Base-by-base conservation (phyloP, 2,888 invertebrate species). In the Xanthorhoe spadicearia region DNA sequence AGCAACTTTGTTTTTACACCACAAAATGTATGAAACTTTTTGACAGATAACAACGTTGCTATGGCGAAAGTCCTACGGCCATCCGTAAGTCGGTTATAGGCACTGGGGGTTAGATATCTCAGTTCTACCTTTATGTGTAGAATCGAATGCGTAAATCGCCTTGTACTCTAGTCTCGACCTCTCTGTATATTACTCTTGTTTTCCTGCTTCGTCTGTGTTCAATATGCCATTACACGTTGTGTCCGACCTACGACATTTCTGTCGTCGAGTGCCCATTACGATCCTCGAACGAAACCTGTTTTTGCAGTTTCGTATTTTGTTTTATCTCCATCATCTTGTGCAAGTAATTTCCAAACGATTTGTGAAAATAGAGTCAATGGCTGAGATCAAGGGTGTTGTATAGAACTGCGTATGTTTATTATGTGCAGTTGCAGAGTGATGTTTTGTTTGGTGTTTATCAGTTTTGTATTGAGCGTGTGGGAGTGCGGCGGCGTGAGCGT, bases 371-470 rank as follows among this genome's bases (percentile, higher is more conserved):
- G 50, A 17, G 23, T 35, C 35, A 23, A 18, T 56, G 56, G 18
- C 62, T 65, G 61, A 72, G 77, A 77, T 72, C 66, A 61, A 73
- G 71, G 70, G 70, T 66, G 71, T 70, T 70, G 72, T 67, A 79
- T 75, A 81, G 83, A 83, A 81, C 77, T 70, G 65, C 71, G 76
- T 74, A 17, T 80, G 79, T 82, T 78, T 63, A 66, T 69, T 77
- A 84, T 83, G 83, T 90, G 88, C 89, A 89, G 81, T 86, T 88
- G 87, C 85, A 86, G 81, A 83, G 83, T 83, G 81, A 82, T 87
- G 87, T 88, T 83, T 81, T 85, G 87, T 89, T 89, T 90, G 84
- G 85, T 85, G 89, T 89, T 92, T 92, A 92, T 92, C 91, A 90
- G 88, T 86, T 84, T 81, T 68, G 77, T 69, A 75, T 76, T 79